Conservation (phyloP, 92 coral and sea anemone species). For the Heliopora coerulea region DNA sequence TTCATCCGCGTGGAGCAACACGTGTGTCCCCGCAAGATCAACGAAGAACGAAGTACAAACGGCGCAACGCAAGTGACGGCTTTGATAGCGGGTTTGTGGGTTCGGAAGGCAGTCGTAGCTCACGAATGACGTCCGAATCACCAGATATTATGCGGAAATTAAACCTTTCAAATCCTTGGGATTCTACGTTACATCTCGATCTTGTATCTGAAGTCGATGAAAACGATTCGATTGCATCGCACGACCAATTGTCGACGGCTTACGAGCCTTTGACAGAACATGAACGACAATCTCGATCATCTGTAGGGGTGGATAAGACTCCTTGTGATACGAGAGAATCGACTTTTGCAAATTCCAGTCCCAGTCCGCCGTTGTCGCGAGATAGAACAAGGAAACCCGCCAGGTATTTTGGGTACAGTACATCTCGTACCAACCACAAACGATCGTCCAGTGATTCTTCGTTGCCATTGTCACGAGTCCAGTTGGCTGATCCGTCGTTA, state of each 20-base stretch:
- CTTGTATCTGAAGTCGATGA: conserved; percentile 32
- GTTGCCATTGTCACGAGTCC: background rate
- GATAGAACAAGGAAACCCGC: conserved; percentile 20
- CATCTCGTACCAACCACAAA: conserved; percentile 12
- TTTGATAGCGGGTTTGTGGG: conserved; percentile 98
- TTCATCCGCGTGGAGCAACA: conserved; percentile 73
- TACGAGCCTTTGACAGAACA: conserved; percentile 9
- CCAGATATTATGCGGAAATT: conserved; percentile 57
- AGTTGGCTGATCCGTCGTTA: background rate
- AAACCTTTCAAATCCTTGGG: conserved; percentile 25
- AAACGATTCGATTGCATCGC: conserved; percentile 26
- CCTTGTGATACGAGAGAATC: background rate
- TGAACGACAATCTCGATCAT: background rate
- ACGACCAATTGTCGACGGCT: conserved; percentile 22
- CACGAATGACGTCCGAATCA: conserved; percentile 68
- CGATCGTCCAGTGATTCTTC: background rate
- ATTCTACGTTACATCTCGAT: conserved; percentile 28
- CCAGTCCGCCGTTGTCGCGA: conserved; percentile 30
- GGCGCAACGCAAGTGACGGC: conserved; percentile 38
- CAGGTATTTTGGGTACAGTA: conserved; percentile 6
- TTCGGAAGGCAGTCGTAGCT: conserved; percentile 92
- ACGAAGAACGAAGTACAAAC: conserved; percentile 36
- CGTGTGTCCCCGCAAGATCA: conserved; percentile 76
- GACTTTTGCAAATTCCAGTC: conserved; percentile 24
- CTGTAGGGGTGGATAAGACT: background rate